Evolutionary conservation across 2,113 vertebrate genomes (phyloP).

Genomic region (Nyctereutes procyonoides): DNA sequence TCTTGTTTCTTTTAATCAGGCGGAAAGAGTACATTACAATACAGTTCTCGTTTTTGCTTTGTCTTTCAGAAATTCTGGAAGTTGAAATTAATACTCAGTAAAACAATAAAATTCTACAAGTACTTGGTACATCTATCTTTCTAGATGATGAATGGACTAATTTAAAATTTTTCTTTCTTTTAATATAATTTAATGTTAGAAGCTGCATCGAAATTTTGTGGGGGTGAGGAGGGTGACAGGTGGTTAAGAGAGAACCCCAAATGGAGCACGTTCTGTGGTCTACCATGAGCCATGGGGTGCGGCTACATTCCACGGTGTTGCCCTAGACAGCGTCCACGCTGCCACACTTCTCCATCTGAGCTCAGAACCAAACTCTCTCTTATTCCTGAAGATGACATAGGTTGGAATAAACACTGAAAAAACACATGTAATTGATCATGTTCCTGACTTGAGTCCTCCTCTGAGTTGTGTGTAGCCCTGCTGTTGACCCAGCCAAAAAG

Average conservation of each 20-base stretch:
- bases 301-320: fast-evolving
- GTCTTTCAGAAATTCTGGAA: not conserved
- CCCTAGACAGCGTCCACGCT: not conserved
- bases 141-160: not conserved
- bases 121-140: not conserved
- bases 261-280: fast-evolving
- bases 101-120: not conserved
- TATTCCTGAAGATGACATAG: not conserved
- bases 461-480: not conserved
- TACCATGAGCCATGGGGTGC: fast-evolving
- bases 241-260: not conserved
- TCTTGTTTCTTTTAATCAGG: constrained; percentile 10
- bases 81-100: not conserved
- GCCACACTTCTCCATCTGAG: not conserved
- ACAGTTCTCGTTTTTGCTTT: not conserved
- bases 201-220: not conserved
- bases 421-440: not conserved
- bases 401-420: not conserved
- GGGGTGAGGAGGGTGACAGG: not conserved
- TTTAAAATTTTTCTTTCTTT: not conserved
- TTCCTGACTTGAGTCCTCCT: not conserved
- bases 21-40: not conserved
- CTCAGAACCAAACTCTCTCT: not conserved
- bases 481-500: not conserved
- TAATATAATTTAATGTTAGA: constrained; percentile 35